Evolutionary conservation across 2,888 invertebrate species (phyloP).

Genomic region (Gymnocheta viridis): DNA sequence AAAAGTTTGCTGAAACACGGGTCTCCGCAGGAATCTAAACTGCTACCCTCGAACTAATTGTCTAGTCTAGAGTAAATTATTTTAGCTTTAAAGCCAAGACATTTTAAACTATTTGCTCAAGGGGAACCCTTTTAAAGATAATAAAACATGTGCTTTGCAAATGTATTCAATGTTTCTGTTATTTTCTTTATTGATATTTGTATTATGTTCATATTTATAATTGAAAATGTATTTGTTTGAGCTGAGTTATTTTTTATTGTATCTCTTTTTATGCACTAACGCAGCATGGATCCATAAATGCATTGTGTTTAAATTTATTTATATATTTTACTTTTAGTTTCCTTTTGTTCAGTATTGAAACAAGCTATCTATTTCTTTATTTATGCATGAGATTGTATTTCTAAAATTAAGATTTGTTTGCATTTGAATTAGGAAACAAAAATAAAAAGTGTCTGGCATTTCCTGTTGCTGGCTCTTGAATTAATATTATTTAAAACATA

Average conservation of each 20-base stretch:
- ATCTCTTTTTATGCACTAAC: not conserved
- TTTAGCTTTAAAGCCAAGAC: too few species aligned
- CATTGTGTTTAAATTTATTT: slow-evolving; percentile 40
- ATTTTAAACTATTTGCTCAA: not conserved
- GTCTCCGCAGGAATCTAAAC: too few species aligned
- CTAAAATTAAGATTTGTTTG: slow-evolving; percentile 23
- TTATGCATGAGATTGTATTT: slow-evolving; percentile 12
- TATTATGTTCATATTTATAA: not conserved
- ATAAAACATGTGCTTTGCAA: not conserved
- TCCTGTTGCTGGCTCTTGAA: not conserved
- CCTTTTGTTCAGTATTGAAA: not conserved
- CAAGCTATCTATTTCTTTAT: slow-evolving; percentile 17
- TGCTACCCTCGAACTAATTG: too few species aligned
- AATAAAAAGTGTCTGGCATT: slow-evolving; percentile 14
- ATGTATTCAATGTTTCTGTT: slow-evolving; percentile 50
- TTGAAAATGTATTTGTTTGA: too few species aligned
- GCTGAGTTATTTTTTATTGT: not conserved
- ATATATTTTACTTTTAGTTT: not conserved
- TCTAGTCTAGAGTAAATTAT: too few species aligned
- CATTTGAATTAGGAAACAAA: slow-evolving; percentile 18
- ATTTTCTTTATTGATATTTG: slow-evolving; percentile 1
- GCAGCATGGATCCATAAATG: slow-evolving; percentile 5
- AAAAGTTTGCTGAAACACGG: too few species aligned
- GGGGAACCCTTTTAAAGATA: not conserved
- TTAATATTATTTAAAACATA: not conserved